Percentiles rank a stretch among this genome's conserved stretches.
Evolutionary conservation across 2,797 vertebrate genomes (phyloP).

Genomic region (Myotis planiceps): DNA sequence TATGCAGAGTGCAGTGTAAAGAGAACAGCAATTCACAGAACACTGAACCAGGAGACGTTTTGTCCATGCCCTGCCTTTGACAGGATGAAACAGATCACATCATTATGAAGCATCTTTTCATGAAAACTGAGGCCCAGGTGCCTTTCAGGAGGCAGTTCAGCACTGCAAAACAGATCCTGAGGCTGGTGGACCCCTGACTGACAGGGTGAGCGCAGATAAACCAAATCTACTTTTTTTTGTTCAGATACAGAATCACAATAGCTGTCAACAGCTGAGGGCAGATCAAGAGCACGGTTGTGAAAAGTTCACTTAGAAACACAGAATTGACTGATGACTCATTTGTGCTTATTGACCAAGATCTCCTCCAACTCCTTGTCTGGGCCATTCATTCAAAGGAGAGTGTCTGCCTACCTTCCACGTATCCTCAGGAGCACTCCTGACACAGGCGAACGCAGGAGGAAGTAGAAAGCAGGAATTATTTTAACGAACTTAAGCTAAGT

Average conservation of each 20-base stretch:
- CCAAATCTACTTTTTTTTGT: background rate
- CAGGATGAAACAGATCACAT: background rate
- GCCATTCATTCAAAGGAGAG: background rate
- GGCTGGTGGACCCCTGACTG: background rate
- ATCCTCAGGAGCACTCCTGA: background rate
- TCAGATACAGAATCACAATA: background rate
- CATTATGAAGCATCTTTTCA: background rate
- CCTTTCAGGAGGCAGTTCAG: background rate
- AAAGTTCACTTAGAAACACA: background rate
- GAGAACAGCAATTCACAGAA: background rate
- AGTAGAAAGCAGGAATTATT: background rate
- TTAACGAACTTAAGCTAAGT: background rate
- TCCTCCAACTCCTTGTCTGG: background rate
- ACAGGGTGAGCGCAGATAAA: background rate
- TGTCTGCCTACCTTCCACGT: background rate
- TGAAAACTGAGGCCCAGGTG: background rate
- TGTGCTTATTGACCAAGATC: conserved; percentile 17
- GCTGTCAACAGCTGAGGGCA: background rate
- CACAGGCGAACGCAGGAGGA: background rate
- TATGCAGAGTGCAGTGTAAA: background rate
- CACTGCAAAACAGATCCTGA: background rate
- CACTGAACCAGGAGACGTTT: background rate
- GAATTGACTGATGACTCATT: background rate
- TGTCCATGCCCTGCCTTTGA: background rate
- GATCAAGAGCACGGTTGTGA: background rate